Evolutionary conservation across 2,113 vertebrate species (phyloP).

Genomic region (Porphyrio hochstetteri): DNA sequence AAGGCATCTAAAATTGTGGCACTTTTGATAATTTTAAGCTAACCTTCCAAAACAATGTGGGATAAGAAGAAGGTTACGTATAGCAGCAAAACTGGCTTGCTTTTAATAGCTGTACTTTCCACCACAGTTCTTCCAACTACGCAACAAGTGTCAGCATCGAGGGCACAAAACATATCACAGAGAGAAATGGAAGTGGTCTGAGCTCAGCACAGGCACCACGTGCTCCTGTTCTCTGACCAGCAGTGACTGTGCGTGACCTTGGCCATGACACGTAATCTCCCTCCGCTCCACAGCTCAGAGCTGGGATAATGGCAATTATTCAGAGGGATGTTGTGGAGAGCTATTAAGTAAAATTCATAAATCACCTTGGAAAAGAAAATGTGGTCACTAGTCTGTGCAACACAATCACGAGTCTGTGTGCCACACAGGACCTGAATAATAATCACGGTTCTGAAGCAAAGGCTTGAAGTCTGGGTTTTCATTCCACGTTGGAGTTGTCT

Average conservation of each 20-base stretch:
- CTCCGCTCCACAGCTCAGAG: not conserved
- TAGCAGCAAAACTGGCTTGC: not conserved
- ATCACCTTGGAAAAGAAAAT: not conserved
- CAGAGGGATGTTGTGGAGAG: not conserved
- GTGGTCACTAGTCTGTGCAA: not conserved
- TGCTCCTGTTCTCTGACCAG: not conserved
- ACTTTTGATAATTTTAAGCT: slow-evolving; percentile 43
- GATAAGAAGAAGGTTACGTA: slow-evolving; percentile 8
- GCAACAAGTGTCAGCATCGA: slow-evolving; percentile 6
- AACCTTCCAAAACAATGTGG: slow-evolving; percentile 44
- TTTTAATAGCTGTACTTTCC: slow-evolving; percentile 53
- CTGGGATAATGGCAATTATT: not conserved
- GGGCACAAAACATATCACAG: not conserved
- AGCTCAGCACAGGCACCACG: not conserved
- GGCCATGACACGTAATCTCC: not conserved
- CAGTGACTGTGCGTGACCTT: not conserved
- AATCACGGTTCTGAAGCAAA: not conserved
- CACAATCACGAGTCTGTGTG: not conserved
- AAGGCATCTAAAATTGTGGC: slow-evolving; percentile 42
- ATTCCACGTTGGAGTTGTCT: not conserved
- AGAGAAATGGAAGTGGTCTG: not conserved
- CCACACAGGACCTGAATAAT: not conserved
- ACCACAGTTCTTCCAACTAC: not conserved
- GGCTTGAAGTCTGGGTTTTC: not conserved
- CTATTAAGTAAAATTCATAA: not conserved